Base-by-base conservation (phyloP, 2,113 vertebrate genomes). In the Orthochromis malagaraziensis region DNA sequence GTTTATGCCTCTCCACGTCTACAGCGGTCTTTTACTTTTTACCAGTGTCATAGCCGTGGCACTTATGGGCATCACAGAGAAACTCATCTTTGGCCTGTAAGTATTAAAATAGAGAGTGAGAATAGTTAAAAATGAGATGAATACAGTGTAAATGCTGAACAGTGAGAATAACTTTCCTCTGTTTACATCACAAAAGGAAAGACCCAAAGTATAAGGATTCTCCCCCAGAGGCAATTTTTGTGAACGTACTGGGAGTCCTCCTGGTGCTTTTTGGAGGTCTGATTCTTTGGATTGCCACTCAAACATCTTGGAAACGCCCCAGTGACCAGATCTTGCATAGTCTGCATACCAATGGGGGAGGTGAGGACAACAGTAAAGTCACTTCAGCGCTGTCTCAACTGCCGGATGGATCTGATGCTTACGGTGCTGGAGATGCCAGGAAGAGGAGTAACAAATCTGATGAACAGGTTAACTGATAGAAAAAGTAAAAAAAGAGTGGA, bases 51-150 rank as follows among this genome's bases (percentile, higher is more conserved):
- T 99, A 88, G 97, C 97, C 49, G 93, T 98, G 11, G 95, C 96
- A 79, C 97, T 99, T 58, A 99, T 97, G 97, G 99, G 99, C 93
- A 95, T 99, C 91, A 99, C 98, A 38, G 98, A 99, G 92, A 99
- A 99, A 88, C 97, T 99, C 29, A 68, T 98, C 85, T 99, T 99
- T 96, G 21, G 84, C 82, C 84, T 98, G 99, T 99, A 97, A 98
- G 99, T 99, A 91, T 77, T 31, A 13, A 10, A 53, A 70, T 31
- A 12, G 7, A 11, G 26, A 19, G 24, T 2, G 14, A 80, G 73
- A 51, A 26, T 77, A 5, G 45, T 31, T 51, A 16, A 38, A 63
- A 21, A 42, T 7, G 14, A 6, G 9, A 35, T 4, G 1, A 54
- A 5, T 33, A 5, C 19, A 35, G 19, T 60, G 5, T 38, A 21